phyloP scores from a whole-genome alignment of 2,888 invertebrate species.

The Anodontia alba region DNA sequence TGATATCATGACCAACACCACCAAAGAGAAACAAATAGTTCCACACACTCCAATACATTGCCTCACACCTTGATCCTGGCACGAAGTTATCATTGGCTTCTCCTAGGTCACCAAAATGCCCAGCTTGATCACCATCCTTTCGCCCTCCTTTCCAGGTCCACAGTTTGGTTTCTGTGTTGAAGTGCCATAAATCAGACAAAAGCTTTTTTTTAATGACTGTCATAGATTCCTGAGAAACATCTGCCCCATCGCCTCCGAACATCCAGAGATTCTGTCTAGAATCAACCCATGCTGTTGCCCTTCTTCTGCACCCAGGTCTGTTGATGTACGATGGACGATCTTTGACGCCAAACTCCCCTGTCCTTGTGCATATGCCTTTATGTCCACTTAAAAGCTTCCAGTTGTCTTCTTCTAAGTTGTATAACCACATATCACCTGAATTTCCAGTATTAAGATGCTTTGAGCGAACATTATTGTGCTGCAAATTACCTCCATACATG shows the following conservation, averaged over 20 bases:
- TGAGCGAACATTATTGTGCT: slow-evolving; percentile 52
- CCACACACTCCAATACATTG: slow-evolving; percentile 53
- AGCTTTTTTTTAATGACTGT: slow-evolving; percentile 61
- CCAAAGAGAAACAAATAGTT: slow-evolving; percentile 70
- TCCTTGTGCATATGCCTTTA: slow-evolving; percentile 38
- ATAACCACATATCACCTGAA: slow-evolving; percentile 73
- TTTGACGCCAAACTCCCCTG: slow-evolving; percentile 54
- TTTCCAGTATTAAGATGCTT: slow-evolving; percentile 67
- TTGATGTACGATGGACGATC: slow-evolving; percentile 30
- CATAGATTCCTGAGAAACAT: slow-evolving; percentile 47
- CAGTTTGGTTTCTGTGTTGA: slow-evolving; percentile 41
- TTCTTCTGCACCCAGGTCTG: slow-evolving; percentile 69
- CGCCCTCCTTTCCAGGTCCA: slow-evolving; percentile 77
- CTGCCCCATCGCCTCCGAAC: slow-evolving; percentile 77
- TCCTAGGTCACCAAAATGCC: slow-evolving; percentile 56
- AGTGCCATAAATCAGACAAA: slow-evolving; percentile 75
- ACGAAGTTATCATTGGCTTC: slow-evolving; percentile 44
- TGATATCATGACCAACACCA: slow-evolving; percentile 72
- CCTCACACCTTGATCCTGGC: slow-evolving; percentile 70
- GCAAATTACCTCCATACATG: slow-evolving; percentile 77
- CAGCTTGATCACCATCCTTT: slow-evolving; percentile 59
- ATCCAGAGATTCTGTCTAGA: slow-evolving; percentile 70
- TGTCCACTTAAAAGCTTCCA: slow-evolving; percentile 66
- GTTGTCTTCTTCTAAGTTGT: slow-evolving; percentile 51
- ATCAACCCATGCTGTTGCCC: slow-evolving; percentile 70